Conservation (phyloP, 2,797 vertebrate genomes). For the Paguma larvata region DNA sequence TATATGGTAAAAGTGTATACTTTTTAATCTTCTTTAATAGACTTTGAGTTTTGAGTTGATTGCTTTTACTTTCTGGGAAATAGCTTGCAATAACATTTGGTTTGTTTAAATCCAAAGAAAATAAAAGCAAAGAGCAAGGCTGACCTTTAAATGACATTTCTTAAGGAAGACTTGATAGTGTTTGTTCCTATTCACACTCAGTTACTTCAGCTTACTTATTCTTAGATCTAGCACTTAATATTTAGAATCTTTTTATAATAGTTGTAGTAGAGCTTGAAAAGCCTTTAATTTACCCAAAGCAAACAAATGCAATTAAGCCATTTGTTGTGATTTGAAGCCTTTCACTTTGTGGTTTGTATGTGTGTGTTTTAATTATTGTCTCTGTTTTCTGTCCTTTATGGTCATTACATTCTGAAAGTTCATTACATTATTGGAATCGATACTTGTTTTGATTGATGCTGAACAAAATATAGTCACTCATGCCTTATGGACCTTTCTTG, state of each 20-base stretch:
- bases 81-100: neutral
- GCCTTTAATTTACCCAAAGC: neutral
- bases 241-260: neutral
- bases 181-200: constrained; percentile 8
- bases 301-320: neutral
- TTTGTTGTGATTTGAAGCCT: neutral
- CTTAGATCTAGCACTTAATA: neutral
- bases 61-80: constrained; percentile 44
- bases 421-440: neutral
- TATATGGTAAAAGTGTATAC: neutral
- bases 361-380: neutral
- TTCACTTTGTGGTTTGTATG: neutral
- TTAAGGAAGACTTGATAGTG: neutral
- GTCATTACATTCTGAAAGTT: constrained; percentile 2
- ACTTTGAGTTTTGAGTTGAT: constrained; percentile 17
- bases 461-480: neutral
- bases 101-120: constrained; percentile 43
- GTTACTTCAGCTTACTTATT: neutral
- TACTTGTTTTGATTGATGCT: neutral
- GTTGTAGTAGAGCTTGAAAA: neutral
- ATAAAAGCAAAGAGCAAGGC: constrained; percentile 20
- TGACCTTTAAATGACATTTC: constrained; percentile 18
- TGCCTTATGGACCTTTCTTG: neutral
- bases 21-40: constrained; percentile 31
- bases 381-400: neutral